Base-by-base conservation (phyloP, 2,888 invertebrate species). In the Tachina lurida region DNA sequence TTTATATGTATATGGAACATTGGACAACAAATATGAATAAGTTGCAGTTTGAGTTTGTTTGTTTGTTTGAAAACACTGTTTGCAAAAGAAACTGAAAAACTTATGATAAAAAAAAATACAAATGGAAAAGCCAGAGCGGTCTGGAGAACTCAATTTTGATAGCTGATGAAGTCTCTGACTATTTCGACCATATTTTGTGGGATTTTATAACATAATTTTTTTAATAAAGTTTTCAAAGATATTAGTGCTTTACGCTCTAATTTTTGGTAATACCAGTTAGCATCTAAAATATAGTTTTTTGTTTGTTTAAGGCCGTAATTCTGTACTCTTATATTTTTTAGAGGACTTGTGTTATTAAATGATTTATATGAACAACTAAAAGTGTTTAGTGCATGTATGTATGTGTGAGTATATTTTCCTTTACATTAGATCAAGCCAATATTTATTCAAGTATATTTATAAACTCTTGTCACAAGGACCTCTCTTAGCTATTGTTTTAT, bases 1-100 rank as follows among this genome's bases (percentile, higher is more conserved):
- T 54, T 56, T 62, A 0, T 76, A 56, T 58, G 62, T 62, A 0
- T 76, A 56, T 58, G 62, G 76, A 79, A 76, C 73, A 80, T 83
- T 83, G 86, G 83, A 68, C 75, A 82, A 67, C 73, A 73, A 76
- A 62, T 65, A 82, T 58, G 68, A 62, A 77, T 65, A 70, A 83
- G 41, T 49, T 71, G 43, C 19, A 58, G 31, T 58, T 56, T 70
- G 22, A 60, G 31, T 17, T 45, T 22, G n/a, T n/a, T n/a, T n/a
- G n/a, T 67, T 45, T 22, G 5, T 4, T 31, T 22, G 13, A 62
- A 4, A 54, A 68, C 81, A 81, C 81, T 41, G 68, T 81, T 81
- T 81, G 0, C 15, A 10, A 49, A 3, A n/a, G 9, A 8, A 39
- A 2, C 0, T 15, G 58, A 31, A 45, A 70, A 58, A 8, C 1